phyloP scores from a whole-genome alignment of 2,888 invertebrate species.

The Epirrhoe alternata region DNA sequence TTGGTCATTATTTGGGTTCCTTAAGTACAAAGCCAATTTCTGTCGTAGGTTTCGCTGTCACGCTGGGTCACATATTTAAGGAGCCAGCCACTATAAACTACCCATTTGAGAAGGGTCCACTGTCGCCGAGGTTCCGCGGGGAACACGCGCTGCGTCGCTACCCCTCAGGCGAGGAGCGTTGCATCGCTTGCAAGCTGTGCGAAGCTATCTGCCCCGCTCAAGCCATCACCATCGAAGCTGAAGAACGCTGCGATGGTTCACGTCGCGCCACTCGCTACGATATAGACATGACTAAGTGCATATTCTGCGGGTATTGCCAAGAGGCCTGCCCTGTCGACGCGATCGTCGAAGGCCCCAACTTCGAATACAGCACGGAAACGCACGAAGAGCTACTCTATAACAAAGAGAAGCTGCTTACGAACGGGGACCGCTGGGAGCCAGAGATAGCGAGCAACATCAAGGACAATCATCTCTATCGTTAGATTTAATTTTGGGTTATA shows the following conservation, averaged over 20 bases:
- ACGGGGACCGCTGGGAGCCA: conserved; percentile 99
- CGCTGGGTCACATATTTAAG: conserved; percentile 87
- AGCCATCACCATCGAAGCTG: conserved; percentile 99
- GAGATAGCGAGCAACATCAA: conserved; percentile 97
- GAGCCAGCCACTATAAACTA: conserved; percentile 99
- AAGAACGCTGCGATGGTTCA: conserved; percentile 97
- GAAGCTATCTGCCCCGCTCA: conserved; percentile 99
- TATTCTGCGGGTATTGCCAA: conserved; percentile 99
- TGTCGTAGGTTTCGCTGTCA: conserved; percentile 90
- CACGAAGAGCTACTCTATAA: conserved; percentile 99
- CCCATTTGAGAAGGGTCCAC: conserved; percentile 99
- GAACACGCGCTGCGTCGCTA: conserved; percentile 99
- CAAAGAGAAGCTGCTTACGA: conserved; percentile 97
- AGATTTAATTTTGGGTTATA: conserved; percentile 30
- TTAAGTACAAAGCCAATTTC: background rate
- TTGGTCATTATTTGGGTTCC: background rate
- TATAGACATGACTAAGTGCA: conserved; percentile 98
- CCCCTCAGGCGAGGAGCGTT: conserved; percentile 99
- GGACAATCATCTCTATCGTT: conserved; percentile 75
- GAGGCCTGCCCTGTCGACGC: conserved; percentile 99
- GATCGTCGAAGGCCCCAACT: conserved; percentile 99
- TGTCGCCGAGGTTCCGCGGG: conserved; percentile 98
- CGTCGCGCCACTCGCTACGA: conserved; percentile 98
- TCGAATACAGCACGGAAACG: conserved; percentile 98
- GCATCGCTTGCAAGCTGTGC: conserved; percentile 99